A percentile compares a stretch with the other conserved stretches of the same genome.
phyloP scores from a whole-genome alignment of 2,888 invertebrate species.

The Agrochola macilenta region DNA sequence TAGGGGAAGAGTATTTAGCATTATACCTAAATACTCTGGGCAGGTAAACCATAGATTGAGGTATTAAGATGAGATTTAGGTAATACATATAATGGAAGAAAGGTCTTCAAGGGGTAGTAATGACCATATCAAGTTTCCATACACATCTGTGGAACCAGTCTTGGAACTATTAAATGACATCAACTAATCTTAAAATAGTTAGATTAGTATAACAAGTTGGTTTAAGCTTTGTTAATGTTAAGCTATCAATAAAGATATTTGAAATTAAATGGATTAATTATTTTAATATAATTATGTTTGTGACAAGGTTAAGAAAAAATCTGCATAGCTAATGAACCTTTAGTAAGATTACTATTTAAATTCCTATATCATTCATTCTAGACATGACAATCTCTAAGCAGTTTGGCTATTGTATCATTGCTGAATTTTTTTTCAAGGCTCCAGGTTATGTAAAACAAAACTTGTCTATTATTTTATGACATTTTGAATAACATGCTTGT shows the following conservation, averaged over 20 bases:
- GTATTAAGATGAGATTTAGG: neutral
- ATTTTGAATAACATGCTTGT: neutral
- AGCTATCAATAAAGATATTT: neutral
- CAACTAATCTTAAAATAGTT: neutral
- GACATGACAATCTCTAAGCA: neutral
- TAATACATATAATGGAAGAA: neutral
- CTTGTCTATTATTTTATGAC: neutral
- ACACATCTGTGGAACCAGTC: neutral
- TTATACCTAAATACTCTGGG: no score
- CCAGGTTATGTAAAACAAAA: neutral
- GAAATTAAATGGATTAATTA: conserved; percentile 1
- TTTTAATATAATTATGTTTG: neutral
- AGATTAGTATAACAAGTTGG: neutral
- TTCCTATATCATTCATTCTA: neutral
- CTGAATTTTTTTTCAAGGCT: neutral
- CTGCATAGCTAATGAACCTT: neutral
- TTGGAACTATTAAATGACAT: neutral
- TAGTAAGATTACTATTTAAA: neutral
- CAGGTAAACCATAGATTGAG: neutral
- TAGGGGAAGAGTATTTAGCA: fast-evolving
- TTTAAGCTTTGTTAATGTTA: neutral
- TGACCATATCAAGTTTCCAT: neutral
- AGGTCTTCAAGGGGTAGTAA: neutral
- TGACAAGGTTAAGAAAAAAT: neutral
- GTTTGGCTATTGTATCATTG: neutral